Base-by-base conservation (phyloP, 2,888 invertebrate genomes). In the Camptogramma bilineatum region DNA sequence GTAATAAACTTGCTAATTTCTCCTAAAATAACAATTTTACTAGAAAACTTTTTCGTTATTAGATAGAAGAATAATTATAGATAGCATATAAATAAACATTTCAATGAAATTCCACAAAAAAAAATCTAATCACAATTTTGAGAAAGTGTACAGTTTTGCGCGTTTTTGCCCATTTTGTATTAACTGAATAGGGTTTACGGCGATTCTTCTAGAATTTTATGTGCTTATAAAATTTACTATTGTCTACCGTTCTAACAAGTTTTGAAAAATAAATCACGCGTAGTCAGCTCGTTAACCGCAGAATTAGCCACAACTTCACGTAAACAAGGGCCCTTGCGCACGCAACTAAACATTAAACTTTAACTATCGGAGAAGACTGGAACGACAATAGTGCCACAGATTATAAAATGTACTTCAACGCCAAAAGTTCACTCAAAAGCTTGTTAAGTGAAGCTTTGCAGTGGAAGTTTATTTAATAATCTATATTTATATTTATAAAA, bases 261-360 rank as follows among this genome's bases (percentile, higher is more conserved):
- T 54, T 9, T 54, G 24, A 64, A 60, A 64, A 64, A 61, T 64
- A 61, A 64, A 56, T 56, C 52, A 64, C 48, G 60, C 48, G 31
- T 21, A 58, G 51, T 28, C 58, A 9, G 39, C 64, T 70, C 60
- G 66, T 66, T 61, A 63, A 52, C 64, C 52, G 55, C 53, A 62
- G 51, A 65, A 67, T 67, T 69, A 67, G 61, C 59, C 31, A 21
- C 58, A 62, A 66, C 53, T 42, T 61, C 48, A 51, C 61, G 52
- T 64, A 58, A 66, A 48, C 18, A 13, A 39, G 48, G 19, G 16
- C 56, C 42, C 63, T 59, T 58, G 53, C 31, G 31, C 62, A 56
- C 51, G 65, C 54, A 48, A 57, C 42, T 19, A 56, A 60, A 58
- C 65, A 58, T 58, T 53, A 63, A 65, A 64, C 48, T 66, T 60